These are phyloP conservation scores for Helogale parvula DNA, from an alignment of 2,113 vertebrate genomes.

Conservation along the genomic window DNA sequence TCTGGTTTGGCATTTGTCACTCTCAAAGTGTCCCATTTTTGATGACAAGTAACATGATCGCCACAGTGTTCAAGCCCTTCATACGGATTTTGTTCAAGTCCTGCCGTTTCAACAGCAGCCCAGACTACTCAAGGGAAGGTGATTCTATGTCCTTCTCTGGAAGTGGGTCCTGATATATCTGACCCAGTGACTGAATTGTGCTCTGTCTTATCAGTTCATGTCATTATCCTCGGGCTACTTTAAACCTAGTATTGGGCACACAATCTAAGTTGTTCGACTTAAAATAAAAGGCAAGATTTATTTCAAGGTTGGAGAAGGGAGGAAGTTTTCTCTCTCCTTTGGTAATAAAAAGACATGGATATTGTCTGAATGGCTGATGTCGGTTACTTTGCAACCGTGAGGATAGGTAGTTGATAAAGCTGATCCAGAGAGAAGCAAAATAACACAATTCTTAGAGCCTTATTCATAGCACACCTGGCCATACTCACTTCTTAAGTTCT, in stretches of 20 bases:
- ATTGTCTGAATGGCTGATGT: no score
- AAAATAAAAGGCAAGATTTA: background rate
- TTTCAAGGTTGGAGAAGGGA: background rate
- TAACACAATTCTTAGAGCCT: background rate
- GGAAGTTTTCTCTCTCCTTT: background rate
- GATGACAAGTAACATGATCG: background rate
- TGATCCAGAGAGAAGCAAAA: background rate
- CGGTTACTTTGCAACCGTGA: background rate
- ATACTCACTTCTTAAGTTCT: background rate
- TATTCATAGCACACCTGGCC: background rate
- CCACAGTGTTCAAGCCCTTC: background rate
- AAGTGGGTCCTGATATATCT: background rate
- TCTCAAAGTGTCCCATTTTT: background rate
- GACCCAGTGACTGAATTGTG: background rate
- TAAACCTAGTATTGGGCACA: background rate
- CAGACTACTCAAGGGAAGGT: background rate
- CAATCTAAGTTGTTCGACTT: background rate
- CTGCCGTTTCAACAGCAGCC: background rate
- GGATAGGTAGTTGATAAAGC: background rate
- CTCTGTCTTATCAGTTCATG: background rate
- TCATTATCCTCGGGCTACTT: background rate
- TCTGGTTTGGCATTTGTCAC: background rate
- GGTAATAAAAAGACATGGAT: background rate
- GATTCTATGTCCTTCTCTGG: background rate
- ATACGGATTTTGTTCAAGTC: background rate